Conservation (phyloP, 2,113 vertebrate species). For the Lampris incognitus region DNA sequence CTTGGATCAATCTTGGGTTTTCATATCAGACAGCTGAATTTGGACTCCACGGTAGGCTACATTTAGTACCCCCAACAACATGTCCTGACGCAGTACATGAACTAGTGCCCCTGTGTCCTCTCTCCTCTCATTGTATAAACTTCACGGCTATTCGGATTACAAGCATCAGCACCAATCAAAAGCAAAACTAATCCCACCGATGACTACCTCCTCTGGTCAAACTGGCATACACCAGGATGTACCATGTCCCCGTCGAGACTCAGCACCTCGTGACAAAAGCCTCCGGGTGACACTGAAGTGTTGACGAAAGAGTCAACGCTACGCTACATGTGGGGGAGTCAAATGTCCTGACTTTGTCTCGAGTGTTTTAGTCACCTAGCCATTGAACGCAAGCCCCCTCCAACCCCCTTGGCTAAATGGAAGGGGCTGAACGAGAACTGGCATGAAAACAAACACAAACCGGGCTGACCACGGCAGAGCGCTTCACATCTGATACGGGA, state of each 20-base stretch:
- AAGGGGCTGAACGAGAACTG: conserved; percentile 22
- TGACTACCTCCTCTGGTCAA: no score
- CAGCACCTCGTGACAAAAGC: background rate
- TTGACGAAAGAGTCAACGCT: background rate
- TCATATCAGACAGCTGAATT: background rate
- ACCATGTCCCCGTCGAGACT: no score
- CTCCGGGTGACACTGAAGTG: background rate
- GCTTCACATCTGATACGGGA: conserved; percentile 32
- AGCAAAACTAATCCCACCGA: background rate
- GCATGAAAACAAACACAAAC: conserved; percentile 7
- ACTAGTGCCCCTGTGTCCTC: no score
- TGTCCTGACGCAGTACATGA: background rate
- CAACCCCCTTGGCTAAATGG: conserved; percentile 12
- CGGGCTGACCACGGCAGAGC: conserved; percentile 18
- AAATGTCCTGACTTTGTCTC: conserved; percentile 26
- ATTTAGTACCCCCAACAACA: background rate
- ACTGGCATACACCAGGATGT: no score
- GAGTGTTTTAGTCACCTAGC: conserved; percentile 24
- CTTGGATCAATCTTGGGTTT: conserved; percentile 19
- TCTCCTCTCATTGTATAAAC: background rate
- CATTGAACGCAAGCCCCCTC: conserved; percentile 9
- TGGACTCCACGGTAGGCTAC: background rate
- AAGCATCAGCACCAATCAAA: conserved; percentile 9
- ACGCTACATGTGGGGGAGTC: background rate
- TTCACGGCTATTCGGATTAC: background rate